These are phyloP conservation scores for Micronycteris hirsuta DNA, from an alignment of 2,113 vertebrate genomes.

Conservation along the genomic window DNA sequence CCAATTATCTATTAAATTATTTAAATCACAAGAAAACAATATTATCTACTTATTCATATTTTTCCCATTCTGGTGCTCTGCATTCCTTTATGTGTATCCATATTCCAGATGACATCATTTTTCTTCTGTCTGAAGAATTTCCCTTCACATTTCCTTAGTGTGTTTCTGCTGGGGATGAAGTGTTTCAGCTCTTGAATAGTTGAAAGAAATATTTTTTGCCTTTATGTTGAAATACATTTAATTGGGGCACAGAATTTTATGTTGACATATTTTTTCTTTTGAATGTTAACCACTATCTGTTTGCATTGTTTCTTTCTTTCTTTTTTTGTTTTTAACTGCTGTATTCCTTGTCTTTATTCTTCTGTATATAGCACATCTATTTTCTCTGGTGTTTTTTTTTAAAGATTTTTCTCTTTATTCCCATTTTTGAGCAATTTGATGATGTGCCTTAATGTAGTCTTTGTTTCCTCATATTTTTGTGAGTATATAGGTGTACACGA, in stretches of 20 bases:
- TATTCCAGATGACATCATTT: not conserved
- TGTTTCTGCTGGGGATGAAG: not conserved
- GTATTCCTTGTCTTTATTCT: not conserved
- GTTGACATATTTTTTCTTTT: not conserved
- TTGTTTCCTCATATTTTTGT: not conserved
- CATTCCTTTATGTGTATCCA: not conserved
- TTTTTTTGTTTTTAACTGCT: not conserved
- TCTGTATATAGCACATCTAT: not conserved
- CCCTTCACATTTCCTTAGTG: not conserved
- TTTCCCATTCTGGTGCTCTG: not conserved
- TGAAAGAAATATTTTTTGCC: not conserved
- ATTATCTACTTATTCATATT: not conserved
- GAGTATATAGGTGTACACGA: not conserved
- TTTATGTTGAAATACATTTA: not conserved
- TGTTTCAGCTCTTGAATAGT: not conserved
- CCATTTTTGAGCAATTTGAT: not conserved
- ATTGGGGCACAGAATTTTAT: not conserved
- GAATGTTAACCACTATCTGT: not conserved
- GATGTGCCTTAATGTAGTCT: not conserved
- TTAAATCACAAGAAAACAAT: not conserved
- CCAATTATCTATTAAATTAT: not conserved
- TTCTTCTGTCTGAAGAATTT: not conserved
- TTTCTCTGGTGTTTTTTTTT: not conserved
- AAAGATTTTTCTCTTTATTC: not conserved
- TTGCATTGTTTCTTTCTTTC: not conserved